Base-by-base conservation (phyloP, 1,140 invertebrate species). In the Lerema accius region DNA sequence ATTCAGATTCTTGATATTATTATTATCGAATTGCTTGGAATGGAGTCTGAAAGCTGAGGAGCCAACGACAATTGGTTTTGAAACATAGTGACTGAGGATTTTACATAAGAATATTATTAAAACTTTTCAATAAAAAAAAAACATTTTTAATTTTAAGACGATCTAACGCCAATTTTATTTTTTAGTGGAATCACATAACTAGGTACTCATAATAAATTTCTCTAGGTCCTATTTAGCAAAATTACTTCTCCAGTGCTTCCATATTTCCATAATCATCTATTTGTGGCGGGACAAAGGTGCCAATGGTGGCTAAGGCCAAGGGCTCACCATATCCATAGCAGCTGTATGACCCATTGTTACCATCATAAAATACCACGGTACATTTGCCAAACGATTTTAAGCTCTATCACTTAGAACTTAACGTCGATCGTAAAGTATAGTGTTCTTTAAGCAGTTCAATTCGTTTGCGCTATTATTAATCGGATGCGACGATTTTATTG, bases 271-370 rank as follows among this genome's bases (percentile, higher is more conserved):
- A 32, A 32, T 32, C 7, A 32, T 32, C 9, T 32, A 32, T 32
- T 32, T 28, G 37, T 55, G 51, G 19, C 39, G 19, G 64, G 48
- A 72, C 64, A 77, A 72, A 72, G 71, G 69, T 71, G 73, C 67
- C 71, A 76, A 69, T 69, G 56, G 59, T 69, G 65, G 51, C 63
- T 71, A 76, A 70, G 71, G 73, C 65, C 73, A 74, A 72, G 74
- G 73, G 69, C 71, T 67, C 69, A 60, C 53, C 53, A 65, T 63
- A 67, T 65, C 65, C 64, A 67, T 69, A 68, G 76, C 78, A 80
- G 78, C 73, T 80, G 78, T 80, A 80, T 68, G 73, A 78, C 67
- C 69, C 50, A 80, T 78, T 80, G 78, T 80, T 65, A 71, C 26
- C 43, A 35, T 51, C 50, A 48, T 68, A 64, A 73, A 76, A 66